phyloP scores from a whole-genome alignment of 2,888 invertebrate genomes.

The Eupsilia transversa region DNA sequence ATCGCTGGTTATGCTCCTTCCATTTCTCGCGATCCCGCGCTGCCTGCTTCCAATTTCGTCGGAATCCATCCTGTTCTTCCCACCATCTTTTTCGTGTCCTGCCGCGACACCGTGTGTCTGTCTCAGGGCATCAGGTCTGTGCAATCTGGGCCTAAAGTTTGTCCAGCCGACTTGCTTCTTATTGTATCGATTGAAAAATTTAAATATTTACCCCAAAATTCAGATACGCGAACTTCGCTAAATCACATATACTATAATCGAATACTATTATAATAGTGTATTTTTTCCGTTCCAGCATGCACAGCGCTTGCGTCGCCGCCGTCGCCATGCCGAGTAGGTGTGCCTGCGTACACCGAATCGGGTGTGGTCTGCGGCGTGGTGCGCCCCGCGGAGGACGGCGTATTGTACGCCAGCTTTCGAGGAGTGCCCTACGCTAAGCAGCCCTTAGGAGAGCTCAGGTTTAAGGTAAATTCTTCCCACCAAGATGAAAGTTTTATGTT shows the following conservation, averaged over 20 bases:
- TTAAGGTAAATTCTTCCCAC: constrained; percentile 75
- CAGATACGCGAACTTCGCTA: not conserved
- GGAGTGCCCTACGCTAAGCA: constrained; percentile 87
- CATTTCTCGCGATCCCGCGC: too few relatives aligned
- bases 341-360: constrained; percentile 70
- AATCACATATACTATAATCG: not conserved
- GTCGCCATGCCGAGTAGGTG: constrained; percentile 57
- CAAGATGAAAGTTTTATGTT: not conserved
- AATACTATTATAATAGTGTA: not conserved
- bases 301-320: constrained; percentile 57
- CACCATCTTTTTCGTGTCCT: not conserved
- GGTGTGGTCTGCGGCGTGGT: constrained; percentile 81
- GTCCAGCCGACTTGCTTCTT: not conserved
- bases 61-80: not conserved
- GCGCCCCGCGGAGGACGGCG: constrained; percentile 68
- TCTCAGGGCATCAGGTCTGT: not conserved
- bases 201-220: not conserved
- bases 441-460: constrained; percentile 80
- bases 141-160: not conserved
- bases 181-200: not conserved
- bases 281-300: constrained; percentile 62
- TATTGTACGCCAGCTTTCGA: constrained; percentile 82
- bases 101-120: not conserved
- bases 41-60: not conserved
- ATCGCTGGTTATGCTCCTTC: too few relatives aligned